Percentiles rank a stretch among this genome's conserved stretches.
These are phyloP conservation scores for Metallyticus violacea DNA, from an alignment of 2,888 invertebrate species.

Conservation along the genomic window DNA sequence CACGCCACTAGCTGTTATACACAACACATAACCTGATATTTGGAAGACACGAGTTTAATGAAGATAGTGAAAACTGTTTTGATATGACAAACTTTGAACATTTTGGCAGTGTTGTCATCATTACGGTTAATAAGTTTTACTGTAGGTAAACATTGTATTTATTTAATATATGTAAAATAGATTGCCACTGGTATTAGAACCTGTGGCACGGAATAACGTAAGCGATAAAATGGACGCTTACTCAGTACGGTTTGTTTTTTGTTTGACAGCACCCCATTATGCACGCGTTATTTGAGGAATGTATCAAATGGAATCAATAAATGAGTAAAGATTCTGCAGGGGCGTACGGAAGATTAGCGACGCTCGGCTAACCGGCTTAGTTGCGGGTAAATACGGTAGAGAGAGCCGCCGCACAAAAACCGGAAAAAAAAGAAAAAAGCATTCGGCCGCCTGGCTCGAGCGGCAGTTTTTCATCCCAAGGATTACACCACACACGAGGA, in stretches of 20 bases:
- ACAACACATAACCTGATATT: too few relatives aligned
- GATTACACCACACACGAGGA: not conserved
- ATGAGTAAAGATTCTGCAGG: not conserved
- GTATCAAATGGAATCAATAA: not conserved
- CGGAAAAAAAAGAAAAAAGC: not conserved
- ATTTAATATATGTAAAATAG: not conserved
- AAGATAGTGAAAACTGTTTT: too few relatives aligned
- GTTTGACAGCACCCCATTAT: not conserved
- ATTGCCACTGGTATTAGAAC: not conserved
- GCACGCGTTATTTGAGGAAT: not conserved
- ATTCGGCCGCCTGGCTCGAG: not conserved
- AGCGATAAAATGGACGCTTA: not conserved
- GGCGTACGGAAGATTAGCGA: not conserved
- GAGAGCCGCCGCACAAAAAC: not conserved
- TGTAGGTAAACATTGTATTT: not conserved
- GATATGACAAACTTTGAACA: too few relatives aligned
- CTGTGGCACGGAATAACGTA: not conserved
- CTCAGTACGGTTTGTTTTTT: not conserved
- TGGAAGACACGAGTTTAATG: too few relatives aligned
- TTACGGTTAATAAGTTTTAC: too few relatives aligned
- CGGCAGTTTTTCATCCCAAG: not conserved
- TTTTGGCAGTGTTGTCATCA: too few relatives aligned
- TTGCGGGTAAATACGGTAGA: not conserved
- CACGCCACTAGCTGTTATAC: too few relatives aligned
- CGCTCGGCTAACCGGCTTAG: not conserved